A percentile compares a stretch with the other conserved stretches of the same genome.
Evolutionary conservation across 2,797 vertebrate species (phyloP).

Genomic region (Varecia variegata): DNA sequence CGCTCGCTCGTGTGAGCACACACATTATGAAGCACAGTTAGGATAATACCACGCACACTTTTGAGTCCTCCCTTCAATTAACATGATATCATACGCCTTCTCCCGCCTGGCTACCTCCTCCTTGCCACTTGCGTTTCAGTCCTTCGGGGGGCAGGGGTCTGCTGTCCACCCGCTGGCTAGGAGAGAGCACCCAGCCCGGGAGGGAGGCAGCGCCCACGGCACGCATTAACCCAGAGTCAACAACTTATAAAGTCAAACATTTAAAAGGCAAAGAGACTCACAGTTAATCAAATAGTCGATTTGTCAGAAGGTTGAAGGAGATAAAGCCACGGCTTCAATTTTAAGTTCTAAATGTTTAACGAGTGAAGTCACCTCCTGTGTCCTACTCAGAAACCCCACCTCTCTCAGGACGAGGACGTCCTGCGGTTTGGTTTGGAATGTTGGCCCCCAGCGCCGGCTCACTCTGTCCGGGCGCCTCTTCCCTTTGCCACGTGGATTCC

Average conservation of each 20-base stretch:
- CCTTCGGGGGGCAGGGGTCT: fast-evolving
- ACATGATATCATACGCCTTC: fast-evolving
- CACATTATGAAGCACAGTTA: background rate
- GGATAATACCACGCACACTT: fast-evolving
- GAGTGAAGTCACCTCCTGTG: background rate
- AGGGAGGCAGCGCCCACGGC: background rate
- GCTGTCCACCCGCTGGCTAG: background rate
- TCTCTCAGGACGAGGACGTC: background rate
- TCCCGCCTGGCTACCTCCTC: fast-evolving
- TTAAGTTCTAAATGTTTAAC: conserved; percentile 16
- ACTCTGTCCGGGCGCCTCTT: background rate
- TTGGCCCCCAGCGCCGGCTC: background rate
- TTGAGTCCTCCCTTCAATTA: background rate
- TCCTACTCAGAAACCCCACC: background rate
- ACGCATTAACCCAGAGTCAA: background rate
- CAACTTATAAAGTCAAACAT: background rate
- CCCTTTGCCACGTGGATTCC: background rate
- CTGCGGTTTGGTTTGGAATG: background rate
- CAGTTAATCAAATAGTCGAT: background rate
- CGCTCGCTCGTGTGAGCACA: fast-evolving
- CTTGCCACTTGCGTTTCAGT: background rate
- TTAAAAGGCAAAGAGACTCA: background rate
- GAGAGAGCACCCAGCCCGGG: background rate
- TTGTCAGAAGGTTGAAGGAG: conserved; percentile 2
- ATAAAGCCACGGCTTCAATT: background rate